A percentile compares a stretch with the other conserved stretches of the same genome.
These are phyloP conservation scores for Endotricha flammealis DNA, from an alignment of 2,888 invertebrate species.

Conservation along the genomic window DNA sequence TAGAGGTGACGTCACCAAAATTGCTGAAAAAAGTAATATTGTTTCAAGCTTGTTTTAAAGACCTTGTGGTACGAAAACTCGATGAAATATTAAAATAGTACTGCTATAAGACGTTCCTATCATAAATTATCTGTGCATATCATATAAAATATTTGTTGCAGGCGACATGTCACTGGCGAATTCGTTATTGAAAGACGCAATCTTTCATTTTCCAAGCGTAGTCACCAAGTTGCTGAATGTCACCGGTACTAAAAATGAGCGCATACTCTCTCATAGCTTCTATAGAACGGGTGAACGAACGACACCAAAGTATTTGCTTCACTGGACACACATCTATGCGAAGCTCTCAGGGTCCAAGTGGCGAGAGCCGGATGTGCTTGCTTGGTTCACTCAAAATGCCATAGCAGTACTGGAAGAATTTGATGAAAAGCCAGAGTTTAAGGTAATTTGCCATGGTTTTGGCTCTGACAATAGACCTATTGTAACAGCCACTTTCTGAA, in stretches of 20 bases:
- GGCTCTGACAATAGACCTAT: no score
- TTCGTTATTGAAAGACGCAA: conserved; percentile 29
- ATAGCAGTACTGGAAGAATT: conserved; percentile 23
- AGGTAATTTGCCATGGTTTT: no score
- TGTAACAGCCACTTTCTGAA: no score
- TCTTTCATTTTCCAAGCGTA: conserved; percentile 35
- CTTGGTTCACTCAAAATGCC: conserved; percentile 38
- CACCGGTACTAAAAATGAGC: conserved; percentile 11
- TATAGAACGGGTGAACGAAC: background rate
- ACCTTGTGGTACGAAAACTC: no score
- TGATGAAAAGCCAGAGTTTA: conserved; percentile 14
- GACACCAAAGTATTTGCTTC: conserved; percentile 20
- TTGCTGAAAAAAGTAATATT: no score
- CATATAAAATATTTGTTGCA: conserved; percentile 17
- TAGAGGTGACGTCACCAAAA: no score
- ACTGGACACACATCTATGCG: conserved; percentile 34
- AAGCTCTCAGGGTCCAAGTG: conserved; percentile 36
- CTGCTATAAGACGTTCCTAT: no score
- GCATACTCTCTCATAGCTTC: background rate
- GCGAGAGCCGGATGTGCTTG: conserved; percentile 37
- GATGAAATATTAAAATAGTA: no score
- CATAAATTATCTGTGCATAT: background rate
- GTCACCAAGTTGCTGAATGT: conserved; percentile 27
- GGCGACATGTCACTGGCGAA: conserved; percentile 25
- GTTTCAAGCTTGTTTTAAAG: no score